Percentiles rank a stretch among this genome's conserved stretches.
Evolutionary conservation across 2,888 invertebrate species (phyloP).

Genomic region (Idaea biselata): DNA sequence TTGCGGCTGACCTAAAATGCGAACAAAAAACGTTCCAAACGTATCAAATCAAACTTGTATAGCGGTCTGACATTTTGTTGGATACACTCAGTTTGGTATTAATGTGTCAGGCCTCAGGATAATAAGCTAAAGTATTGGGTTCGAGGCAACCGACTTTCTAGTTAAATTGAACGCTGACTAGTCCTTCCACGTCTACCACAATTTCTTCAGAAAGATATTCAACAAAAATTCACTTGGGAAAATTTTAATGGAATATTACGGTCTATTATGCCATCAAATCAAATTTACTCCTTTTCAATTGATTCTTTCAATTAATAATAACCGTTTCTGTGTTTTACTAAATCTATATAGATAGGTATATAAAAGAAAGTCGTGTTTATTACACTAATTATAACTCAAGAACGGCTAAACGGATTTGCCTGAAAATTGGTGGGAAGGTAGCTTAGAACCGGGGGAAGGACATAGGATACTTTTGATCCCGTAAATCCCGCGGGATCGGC

Average conservation of each 20-base stretch:
- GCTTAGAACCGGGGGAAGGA: no score
- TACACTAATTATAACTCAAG: no score
- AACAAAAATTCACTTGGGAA: conserved; percentile 27
- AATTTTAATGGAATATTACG: conserved; percentile 27
- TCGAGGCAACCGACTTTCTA: conserved; percentile 30
- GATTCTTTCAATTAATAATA: background rate
- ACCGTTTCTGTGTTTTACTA: background rate
- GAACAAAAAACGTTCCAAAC: conserved; percentile 20
- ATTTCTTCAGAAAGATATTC: conserved; percentile 32
- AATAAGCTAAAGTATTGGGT: conserved; percentile 32
- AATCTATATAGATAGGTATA: no score
- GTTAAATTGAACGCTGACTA: conserved; percentile 29
- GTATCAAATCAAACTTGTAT: conserved; percentile 24
- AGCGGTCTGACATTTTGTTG: conserved; percentile 22
- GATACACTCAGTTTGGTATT: conserved; percentile 31
- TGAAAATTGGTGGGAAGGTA: no score
- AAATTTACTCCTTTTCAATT: background rate
- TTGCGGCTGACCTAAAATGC: conserved; percentile 10
- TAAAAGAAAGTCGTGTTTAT: no score
- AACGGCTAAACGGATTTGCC: no score
- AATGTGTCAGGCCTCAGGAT: conserved; percentile 33
- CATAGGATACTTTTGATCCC: no score
- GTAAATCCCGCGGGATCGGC: no score
- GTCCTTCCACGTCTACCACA: conserved; percentile 30
- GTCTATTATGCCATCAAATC: conserved; percentile 16